Evolutionary conservation across 2,888 invertebrate species (phyloP).

Genomic region (Coenonympha arcania): DNA sequence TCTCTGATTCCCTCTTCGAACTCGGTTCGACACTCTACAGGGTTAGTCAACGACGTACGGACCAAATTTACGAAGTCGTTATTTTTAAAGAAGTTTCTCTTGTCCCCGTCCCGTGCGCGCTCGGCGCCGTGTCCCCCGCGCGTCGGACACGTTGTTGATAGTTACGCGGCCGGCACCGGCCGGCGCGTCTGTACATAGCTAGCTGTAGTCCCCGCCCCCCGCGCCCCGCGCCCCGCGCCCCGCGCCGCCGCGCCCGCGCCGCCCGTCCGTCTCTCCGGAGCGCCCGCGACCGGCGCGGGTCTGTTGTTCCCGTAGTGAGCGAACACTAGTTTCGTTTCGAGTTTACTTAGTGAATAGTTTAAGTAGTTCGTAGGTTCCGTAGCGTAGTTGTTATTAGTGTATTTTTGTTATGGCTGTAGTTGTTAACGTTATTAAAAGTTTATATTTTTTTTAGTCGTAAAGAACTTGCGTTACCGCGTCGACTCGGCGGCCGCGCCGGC

Average conservation of each 20-base stretch:
- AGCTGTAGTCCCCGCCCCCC: neutral
- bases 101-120: constrained; percentile 47
- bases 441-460: constrained; percentile 64
- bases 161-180: too few relatives aligned
- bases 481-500: constrained; percentile 38
- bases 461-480: constrained; percentile 47
- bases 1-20: constrained; percentile 48
- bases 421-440: constrained; percentile 72
- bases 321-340: constrained; percentile 68
- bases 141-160: too few relatives aligned
- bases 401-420: constrained; percentile 74
- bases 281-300: constrained; percentile 26
- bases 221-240: constrained; percentile 37
- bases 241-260: constrained; percentile 33
- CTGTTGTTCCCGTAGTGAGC: constrained; percentile 61
- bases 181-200: constrained; percentile 27
- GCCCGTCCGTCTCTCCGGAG: constrained; percentile 31
- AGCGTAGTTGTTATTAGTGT: constrained; percentile 70
- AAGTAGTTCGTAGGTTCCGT: constrained; percentile 69
- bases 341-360: constrained; percentile 67
- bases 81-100: constrained; percentile 45
- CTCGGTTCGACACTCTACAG: constrained; percentile 51
- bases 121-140: constrained; percentile 29
- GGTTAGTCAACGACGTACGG: constrained; percentile 60
- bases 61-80: constrained; percentile 48